phyloP scores from a whole-genome alignment of 2,888 invertebrate genomes.

The Clivina fossor region DNA sequence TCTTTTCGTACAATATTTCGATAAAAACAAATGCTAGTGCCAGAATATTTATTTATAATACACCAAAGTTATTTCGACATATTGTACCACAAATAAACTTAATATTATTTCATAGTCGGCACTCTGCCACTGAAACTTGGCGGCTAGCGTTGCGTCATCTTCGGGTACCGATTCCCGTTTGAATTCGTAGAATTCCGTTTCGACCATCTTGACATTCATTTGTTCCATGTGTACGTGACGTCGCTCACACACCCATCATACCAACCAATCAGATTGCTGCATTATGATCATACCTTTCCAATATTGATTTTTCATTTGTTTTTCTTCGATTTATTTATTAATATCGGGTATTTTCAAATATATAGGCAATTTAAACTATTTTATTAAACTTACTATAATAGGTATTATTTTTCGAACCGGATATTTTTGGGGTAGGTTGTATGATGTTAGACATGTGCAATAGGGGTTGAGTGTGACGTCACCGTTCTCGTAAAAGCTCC shows the following conservation, averaged over 20 bases:
- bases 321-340: too few species aligned
- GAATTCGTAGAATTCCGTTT: constrained; percentile 11
- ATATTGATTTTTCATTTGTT: constrained; percentile 44
- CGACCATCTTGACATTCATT: constrained; percentile 23
- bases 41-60: background rate
- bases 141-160: constrained; percentile 15
- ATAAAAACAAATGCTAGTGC: constrained; percentile 1
- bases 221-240: constrained; percentile 17
- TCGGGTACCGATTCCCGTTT: too few species aligned
- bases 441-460: too few species aligned
- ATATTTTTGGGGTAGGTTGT: too few species aligned
- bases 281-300: constrained; percentile 41
- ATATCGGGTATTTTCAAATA: too few species aligned
- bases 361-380: too few species aligned
- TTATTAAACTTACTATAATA: too few species aligned
- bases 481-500: constrained; percentile 11
- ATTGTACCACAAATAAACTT: constrained; percentile 3
- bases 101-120: background rate
- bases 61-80: constrained; percentile 1
- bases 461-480: constrained; percentile 26
- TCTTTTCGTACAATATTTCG: background rate
- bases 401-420: too few species aligned
- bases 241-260: constrained; percentile 44
- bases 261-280: constrained; percentile 42
- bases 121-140: background rate